These are phyloP conservation scores for Actinopyga echinites DNA, from an alignment of 53 echinoderm and acorn worm species.

Conservation along the genomic window DNA sequence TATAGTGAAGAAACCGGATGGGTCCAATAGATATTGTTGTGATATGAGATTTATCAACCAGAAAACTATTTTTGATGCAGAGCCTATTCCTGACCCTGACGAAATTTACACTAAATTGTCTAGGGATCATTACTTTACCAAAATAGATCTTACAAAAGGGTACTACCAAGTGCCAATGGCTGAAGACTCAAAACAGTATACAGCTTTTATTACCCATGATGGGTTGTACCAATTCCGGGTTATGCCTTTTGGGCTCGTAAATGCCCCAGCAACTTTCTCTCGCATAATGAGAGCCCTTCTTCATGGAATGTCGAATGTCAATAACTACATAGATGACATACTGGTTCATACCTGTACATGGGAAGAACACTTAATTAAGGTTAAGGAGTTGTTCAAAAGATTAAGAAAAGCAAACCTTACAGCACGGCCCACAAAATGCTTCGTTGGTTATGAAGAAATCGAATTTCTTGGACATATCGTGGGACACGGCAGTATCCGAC, in stretches of 20 bases:
- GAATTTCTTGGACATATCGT: constrained; percentile 45
- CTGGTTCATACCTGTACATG: not conserved
- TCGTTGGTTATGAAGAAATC: not conserved
- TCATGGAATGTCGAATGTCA: constrained; percentile 25
- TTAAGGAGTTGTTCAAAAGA: not conserved
- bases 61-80: too few relatives aligned
- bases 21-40: too few relatives aligned
- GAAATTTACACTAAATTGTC: too few relatives aligned
- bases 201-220: not conserved
- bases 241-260: constrained; percentile 51
- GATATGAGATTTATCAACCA: too few relatives aligned
- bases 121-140: too few relatives aligned
- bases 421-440: constrained; percentile 38
- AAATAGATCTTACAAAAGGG: too few relatives aligned
- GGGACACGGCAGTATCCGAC: not conserved
- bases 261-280: constrained; percentile 38
- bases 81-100: too few relatives aligned
- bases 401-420: constrained; percentile 11
- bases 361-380: constrained; percentile 7
- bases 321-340: constrained; percentile 49
- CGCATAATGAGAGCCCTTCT: constrained; percentile 44
- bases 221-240: not conserved
- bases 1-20: too few relatives aligned
- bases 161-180: not conserved
- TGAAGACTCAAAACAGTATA: not conserved